phyloP scores from a whole-genome alignment of 2,797 vertebrate genomes.

The Microcaecilia unicolor region DNA sequence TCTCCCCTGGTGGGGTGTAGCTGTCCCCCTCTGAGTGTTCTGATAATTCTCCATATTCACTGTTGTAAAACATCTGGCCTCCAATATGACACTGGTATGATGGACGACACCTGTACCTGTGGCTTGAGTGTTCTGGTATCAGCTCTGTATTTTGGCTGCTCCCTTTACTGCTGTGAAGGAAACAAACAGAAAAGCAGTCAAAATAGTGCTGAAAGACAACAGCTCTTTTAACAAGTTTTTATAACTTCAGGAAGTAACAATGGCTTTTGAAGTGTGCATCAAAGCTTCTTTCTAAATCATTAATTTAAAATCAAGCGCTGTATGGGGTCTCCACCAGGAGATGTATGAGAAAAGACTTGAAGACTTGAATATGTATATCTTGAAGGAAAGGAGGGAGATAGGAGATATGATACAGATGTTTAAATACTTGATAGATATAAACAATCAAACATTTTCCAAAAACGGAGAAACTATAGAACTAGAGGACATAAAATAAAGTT shows the following conservation, averaged over 20 bases:
- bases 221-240: not conserved
- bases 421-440: no score
- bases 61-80: constrained; percentile 94
- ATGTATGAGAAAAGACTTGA: no score
- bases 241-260: not conserved
- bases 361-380: no score
- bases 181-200: constrained; percentile 13
- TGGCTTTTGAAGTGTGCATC: no score
- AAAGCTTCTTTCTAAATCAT: no score
- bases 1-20: constrained; percentile 29
- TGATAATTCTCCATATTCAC: constrained; percentile 85
- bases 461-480: no score
- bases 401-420: no score
- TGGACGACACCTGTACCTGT: constrained; percentile 47
- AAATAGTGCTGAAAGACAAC: not conserved
- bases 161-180: constrained; percentile 52
- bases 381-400: no score
- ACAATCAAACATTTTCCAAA: no score
- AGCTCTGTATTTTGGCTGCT: constrained; percentile 58
- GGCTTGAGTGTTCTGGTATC: constrained; percentile 42
- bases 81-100: constrained; percentile 61
- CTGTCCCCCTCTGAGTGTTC: constrained; percentile 51
- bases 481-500: no score
- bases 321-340: no score
- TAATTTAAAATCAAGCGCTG: no score